Base-by-base conservation (phyloP, 1,140 invertebrate species). In the Agrilus planipennis region DNA sequence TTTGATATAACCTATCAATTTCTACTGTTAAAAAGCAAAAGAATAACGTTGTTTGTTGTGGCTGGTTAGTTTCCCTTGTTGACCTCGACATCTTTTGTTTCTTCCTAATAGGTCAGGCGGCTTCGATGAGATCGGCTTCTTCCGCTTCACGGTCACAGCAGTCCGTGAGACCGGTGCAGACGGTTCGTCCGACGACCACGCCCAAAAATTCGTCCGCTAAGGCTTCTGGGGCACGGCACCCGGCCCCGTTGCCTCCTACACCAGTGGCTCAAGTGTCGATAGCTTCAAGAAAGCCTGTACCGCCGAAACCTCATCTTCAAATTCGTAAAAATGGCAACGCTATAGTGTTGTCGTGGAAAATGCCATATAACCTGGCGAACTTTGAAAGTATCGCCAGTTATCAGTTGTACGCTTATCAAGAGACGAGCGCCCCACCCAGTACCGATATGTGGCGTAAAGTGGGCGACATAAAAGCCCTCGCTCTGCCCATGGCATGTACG, bases 401-500 rank as follows among this genome's bases (percentile, higher is more conserved):
- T 67, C 89, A 96, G 62, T 70, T 96, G 32, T 96, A 77, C 58
- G 90, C 90, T 0, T 96, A 94, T 60, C 89, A 94, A 62, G 89
- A 94, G 67, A 75, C 77, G 0, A 64, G 63, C 22, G 70, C 72
- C 17, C 64, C 71, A 14, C 79, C 81, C 3, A 76, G 57, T 50
- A 73, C 79, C 10, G 64, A 74, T n/a, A 66, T 84, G 6, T 95
- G 90, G 91, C 88, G 89, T 44, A 90, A 90, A 75, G 88, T 96
- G 36, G 91, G 91, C 11, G 88, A 94, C 64, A 88, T 96, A 0
- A 88, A 90, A 62, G 89, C 91, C 4, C 63, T 95, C 46, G 82
- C 89, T 10, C 62, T 96, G 32, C 91, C 91, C 0, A 96, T 96
- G 92, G 90, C 92, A 1, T 94, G 90, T 51, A 95, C 90, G 0